Conservation (phyloP, 2,113 vertebrate genomes). For the Aspiorhynchus laticeps region DNA sequence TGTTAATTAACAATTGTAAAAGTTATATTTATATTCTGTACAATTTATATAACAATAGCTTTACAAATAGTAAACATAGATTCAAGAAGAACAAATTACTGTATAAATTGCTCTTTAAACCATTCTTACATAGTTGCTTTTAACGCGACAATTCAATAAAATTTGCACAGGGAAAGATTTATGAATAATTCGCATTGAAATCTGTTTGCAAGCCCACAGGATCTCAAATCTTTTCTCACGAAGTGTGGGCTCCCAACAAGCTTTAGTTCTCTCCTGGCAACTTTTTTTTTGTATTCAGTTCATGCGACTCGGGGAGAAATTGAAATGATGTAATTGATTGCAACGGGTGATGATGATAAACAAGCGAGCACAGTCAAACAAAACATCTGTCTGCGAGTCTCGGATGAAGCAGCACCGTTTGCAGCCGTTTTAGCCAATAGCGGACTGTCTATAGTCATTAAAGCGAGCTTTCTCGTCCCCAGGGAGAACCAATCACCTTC, state of each 20-base stretch:
- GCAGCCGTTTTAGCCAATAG: constrained; percentile 34
- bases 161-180: not conserved
- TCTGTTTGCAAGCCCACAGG: not conserved
- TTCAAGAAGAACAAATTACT: too few species aligned
- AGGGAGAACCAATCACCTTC: constrained; percentile 95
- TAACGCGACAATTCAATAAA: not conserved
- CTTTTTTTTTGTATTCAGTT: constrained; percentile 54
- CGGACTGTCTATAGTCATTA: constrained; percentile 37
- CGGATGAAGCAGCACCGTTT: constrained; percentile 13
- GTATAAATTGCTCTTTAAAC: not conserved
- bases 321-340: constrained; percentile 75
- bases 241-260: not conserved
- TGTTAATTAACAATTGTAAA: not conserved
- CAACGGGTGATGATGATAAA: constrained; percentile 61
- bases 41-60: not conserved
- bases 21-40: not conserved
- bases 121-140: not conserved
- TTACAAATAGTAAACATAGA: not conserved
- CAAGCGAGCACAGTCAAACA: constrained; percentile 23
- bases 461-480: constrained; percentile 50
- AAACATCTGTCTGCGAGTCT: constrained; percentile 40
- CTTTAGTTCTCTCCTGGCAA: constrained; percentile 1
- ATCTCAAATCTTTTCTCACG: not conserved
- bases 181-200: not conserved
- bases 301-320: constrained; percentile 71